A percentile compares a stretch with the other conserved stretches of the same genome.
Conservation (phyloP, 1,140 invertebrate genomes). For the Microplitis mediator region DNA sequence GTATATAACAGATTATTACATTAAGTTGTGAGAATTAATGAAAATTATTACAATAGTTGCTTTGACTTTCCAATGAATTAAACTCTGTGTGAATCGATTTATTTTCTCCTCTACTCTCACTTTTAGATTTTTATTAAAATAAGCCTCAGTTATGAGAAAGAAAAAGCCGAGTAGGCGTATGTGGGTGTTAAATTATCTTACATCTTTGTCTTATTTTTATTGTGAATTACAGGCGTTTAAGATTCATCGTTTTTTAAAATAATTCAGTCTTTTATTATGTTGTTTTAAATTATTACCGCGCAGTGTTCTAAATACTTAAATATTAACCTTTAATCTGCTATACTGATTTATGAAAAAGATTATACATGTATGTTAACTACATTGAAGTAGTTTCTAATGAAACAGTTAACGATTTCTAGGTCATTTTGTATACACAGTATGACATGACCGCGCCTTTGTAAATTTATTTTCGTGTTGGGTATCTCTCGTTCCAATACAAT, state of each 20-base stretch:
- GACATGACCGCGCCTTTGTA: neutral
- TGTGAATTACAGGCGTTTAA: too few relatives aligned
- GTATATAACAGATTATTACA: neutral
- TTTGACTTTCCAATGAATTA: neutral
- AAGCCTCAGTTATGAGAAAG: neutral
- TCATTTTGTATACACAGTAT: neutral
- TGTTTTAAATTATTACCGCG: neutral
- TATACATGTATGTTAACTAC: too few relatives aligned
- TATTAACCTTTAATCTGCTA: too few relatives aligned
- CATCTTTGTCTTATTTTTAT: too few relatives aligned
- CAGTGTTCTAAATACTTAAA: too few relatives aligned
- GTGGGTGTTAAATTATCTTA: neutral
- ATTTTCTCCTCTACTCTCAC: conserved; percentile 8
- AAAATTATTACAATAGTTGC: conserved; percentile 1
- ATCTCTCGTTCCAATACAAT: neutral
- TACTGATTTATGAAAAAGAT: neutral
- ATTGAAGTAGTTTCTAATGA: neutral
- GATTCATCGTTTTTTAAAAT: neutral
- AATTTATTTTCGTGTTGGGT: neutral
- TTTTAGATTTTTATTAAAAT: conserved; percentile 6
- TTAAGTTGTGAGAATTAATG: neutral
- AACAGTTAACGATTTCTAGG: neutral
- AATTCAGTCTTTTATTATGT: neutral
- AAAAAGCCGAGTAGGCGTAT: neutral
- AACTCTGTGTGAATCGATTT: conserved; percentile 8